A percentile compares a stretch with the other conserved stretches of the same genome.
These are phyloP conservation scores for Morelia viridis DNA, from an alignment of 2,797 vertebrate genomes.

Conservation along the genomic window DNA sequence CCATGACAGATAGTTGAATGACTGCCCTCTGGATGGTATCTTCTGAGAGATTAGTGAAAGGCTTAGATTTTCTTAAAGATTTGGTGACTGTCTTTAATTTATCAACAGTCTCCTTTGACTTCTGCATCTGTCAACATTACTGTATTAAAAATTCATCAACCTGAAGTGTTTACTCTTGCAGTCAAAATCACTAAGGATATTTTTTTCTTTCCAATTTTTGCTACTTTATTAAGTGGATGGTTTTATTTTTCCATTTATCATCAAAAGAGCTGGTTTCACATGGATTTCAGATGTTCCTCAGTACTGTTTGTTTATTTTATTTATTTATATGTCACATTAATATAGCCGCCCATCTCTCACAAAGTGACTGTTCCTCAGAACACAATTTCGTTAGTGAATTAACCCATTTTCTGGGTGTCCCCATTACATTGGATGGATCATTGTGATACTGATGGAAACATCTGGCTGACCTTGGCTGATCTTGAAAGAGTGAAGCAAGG, in stretches of 20 bases:
- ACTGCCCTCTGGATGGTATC: constrained; percentile 34
- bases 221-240: background rate
- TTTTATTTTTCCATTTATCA: constrained; percentile 22
- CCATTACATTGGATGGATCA: background rate
- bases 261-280: background rate
- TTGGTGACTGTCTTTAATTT: constrained; percentile 37
- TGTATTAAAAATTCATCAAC: constrained; percentile 61
- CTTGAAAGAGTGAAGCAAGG: background rate
- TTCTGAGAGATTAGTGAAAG: constrained; percentile 29
- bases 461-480: background rate
- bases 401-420: background rate
- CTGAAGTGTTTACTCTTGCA: constrained; percentile 50
- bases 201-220: constrained; percentile 17
- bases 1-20: constrained; percentile 38
- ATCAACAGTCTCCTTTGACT: constrained; percentile 51
- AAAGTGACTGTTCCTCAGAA: background rate
- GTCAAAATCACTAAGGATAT: constrained; percentile 40
- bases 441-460: background rate
- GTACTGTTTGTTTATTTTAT: too few species aligned
- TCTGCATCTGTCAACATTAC: constrained; percentile 55
- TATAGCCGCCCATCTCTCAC: too few species aligned
- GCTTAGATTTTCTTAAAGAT: constrained; percentile 29
- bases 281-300: background rate
- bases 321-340: too few species aligned
- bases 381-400: background rate